A percentile compares a stretch with the other conserved stretches of the same genome.
Evolutionary conservation across 2,888 invertebrate species (phyloP).

Genomic region (Panzeria rudis): DNA sequence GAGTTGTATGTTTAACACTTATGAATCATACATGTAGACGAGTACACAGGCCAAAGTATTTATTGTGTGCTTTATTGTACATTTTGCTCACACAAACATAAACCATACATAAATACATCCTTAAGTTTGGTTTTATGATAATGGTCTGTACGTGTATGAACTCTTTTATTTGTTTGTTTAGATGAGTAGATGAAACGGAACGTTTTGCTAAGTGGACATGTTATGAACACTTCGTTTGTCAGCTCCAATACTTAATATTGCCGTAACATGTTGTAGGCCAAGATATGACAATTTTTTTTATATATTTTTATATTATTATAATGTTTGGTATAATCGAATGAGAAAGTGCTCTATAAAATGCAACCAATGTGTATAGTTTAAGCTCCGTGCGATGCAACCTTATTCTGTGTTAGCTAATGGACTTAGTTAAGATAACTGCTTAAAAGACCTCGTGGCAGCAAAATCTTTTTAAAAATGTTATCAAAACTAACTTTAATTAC

Average conservation of each 20-base stretch:
- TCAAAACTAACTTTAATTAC: no score
- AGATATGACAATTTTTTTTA: slow-evolving; percentile 1
- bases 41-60: slow-evolving; percentile 31
- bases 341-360: neutral
- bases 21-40: slow-evolving; percentile 65
- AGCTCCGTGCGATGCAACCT: neutral
- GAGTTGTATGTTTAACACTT: slow-evolving; percentile 66
- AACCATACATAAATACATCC: neutral
- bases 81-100: neutral
- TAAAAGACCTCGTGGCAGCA: no score
- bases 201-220: slow-evolving; percentile 64
- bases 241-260: slow-evolving; percentile 45
- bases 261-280: slow-evolving; percentile 27
- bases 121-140: slow-evolving; percentile 16
- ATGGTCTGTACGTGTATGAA: slow-evolving; percentile 20
- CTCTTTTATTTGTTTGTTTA: slow-evolving; percentile 22
- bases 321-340: neutral
- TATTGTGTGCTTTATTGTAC: slow-evolving; percentile 8
- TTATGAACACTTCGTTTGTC: slow-evolving; percentile 74
- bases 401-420: no score
- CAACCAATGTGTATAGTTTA: no score
- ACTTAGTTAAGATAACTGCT: no score
- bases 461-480: no score
- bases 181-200: slow-evolving; percentile 52
- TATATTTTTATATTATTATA: neutral